These are phyloP conservation scores for Parnassius glacialis DNA, from an alignment of 2,888 invertebrate genomes.

Conservation along the genomic window DNA sequence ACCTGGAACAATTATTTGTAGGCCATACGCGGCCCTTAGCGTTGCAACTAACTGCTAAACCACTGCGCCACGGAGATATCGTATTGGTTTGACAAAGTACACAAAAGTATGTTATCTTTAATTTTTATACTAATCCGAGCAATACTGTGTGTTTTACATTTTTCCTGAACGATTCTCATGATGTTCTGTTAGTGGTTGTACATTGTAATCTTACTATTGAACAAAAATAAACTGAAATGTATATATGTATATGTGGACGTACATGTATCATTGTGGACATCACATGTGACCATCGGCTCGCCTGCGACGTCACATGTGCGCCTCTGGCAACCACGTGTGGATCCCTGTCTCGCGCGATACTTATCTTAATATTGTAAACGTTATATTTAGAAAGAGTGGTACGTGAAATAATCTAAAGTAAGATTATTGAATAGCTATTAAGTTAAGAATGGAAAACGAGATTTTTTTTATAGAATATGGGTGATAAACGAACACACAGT, in stretches of 20 bases:
- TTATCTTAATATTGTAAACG: conserved; percentile 20
- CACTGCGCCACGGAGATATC: too few relatives aligned
- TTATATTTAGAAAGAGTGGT: conserved; percentile 6
- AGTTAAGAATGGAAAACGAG: too few relatives aligned
- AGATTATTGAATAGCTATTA: neutral
- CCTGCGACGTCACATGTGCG: conserved; percentile 28
- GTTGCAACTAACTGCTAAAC: too few relatives aligned
- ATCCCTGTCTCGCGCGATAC: conserved; percentile 12
- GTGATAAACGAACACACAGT: too few relatives aligned
- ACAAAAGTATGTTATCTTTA: too few relatives aligned
- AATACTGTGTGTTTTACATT: too few relatives aligned
- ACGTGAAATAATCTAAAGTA: neutral
- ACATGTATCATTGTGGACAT: conserved; percentile 26
- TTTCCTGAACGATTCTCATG: too few relatives aligned
- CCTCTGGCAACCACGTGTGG: conserved; percentile 40
- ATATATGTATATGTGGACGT: conserved; percentile 5
- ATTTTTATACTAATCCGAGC: too few relatives aligned
- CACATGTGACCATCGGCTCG: conserved; percentile 32
- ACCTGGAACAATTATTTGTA: too few relatives aligned
- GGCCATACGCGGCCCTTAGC: too few relatives aligned
- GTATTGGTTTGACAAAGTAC: too few relatives aligned
- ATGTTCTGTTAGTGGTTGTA: conserved; percentile 8
- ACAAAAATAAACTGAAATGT: conserved; percentile 22
- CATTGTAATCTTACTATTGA: conserved; percentile 10
- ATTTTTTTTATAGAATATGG: too few relatives aligned